A percentile compares a stretch with the other conserved stretches of the same genome.
Conservation (phyloP, 2,797 vertebrate species). For the Mallotus villosus region DNA sequence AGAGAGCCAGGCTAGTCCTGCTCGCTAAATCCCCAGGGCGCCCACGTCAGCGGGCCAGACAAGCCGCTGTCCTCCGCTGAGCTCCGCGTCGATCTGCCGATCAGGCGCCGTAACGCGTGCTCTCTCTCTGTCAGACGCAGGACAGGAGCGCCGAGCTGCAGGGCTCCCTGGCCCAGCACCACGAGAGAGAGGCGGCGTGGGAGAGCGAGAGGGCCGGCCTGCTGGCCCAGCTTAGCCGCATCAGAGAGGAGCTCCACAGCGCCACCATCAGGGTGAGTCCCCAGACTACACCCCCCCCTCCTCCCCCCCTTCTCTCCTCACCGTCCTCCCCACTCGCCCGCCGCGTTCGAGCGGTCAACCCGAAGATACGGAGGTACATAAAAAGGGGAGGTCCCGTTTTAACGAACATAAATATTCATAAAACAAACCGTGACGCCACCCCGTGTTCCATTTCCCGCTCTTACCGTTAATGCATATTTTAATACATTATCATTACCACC, state of each 20-base stretch:
- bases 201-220: slow-evolving; percentile 25
- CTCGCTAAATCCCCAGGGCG: too few relatives aligned
- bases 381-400: slow-evolving; percentile 69
- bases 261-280: slow-evolving; percentile 47
- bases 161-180: slow-evolving; percentile 19
- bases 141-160: slow-evolving; percentile 19
- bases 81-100: too few relatives aligned
- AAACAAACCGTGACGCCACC: slow-evolving; percentile 65
- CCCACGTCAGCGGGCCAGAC: too few relatives aligned
- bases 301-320: not conserved
- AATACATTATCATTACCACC: slow-evolving; percentile 77
- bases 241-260: slow-evolving; percentile 39
- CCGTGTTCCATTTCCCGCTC: slow-evolving; percentile 67
- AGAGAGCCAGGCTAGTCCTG: too few relatives aligned
- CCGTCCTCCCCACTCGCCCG: slow-evolving; percentile 35
- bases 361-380: slow-evolving; percentile 62
- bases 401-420: slow-evolving; percentile 80
- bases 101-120: not conserved
- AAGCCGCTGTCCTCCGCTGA: too few relatives aligned
- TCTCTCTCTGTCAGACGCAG: slow-evolving; percentile 26
- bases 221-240: slow-evolving; percentile 24
- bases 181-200: slow-evolving; percentile 24
- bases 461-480: slow-evolving; percentile 79
- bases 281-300: not conserved
- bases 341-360: slow-evolving; percentile 53